A percentile compares a stretch with the other conserved stretches of the same genome.
phyloP scores from a whole-genome alignment of 1,140 invertebrate genomes.

The Trypoxylus dichotomus region DNA sequence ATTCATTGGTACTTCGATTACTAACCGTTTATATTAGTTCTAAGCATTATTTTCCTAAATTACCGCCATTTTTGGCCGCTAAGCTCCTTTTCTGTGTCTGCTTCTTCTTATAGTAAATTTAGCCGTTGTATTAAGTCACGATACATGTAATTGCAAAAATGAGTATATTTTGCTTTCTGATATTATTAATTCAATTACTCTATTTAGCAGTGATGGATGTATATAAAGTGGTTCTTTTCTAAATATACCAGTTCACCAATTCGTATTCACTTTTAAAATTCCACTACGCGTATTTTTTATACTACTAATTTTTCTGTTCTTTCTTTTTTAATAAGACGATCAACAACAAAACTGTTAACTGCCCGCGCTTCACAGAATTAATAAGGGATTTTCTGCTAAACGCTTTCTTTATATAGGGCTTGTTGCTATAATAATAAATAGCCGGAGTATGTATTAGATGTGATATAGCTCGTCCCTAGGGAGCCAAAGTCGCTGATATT shows the following conservation, averaged over 20 bases:
- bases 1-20: not conserved
- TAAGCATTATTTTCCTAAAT: conserved; percentile 35
- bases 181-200: too few species aligned
- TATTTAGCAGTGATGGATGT: too few species aligned
- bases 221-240: too few species aligned
- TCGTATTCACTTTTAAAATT: not conserved
- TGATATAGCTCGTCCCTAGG: conserved; percentile 44
- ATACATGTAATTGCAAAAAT: too few species aligned
- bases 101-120: not conserved
- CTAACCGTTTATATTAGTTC: conserved; percentile 35
- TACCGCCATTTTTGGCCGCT: conserved; percentile 17
- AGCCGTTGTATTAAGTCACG: not conserved
- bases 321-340: not conserved
- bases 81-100: not conserved
- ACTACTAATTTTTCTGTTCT: not conserved
- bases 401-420: conserved; percentile 29
- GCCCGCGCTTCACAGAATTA: not conserved
- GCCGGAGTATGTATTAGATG: conserved; percentile 27
- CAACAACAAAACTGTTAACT: not conserved
- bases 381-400: conserved; percentile 13
- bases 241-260: not conserved
- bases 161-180: too few species aligned
- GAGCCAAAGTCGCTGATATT: conserved; percentile 51
- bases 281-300: not conserved
- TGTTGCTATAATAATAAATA: conserved; percentile 29